Conservation (phyloP, 2,888 invertebrate genomes). For the Crocallis elinguaria region DNA sequence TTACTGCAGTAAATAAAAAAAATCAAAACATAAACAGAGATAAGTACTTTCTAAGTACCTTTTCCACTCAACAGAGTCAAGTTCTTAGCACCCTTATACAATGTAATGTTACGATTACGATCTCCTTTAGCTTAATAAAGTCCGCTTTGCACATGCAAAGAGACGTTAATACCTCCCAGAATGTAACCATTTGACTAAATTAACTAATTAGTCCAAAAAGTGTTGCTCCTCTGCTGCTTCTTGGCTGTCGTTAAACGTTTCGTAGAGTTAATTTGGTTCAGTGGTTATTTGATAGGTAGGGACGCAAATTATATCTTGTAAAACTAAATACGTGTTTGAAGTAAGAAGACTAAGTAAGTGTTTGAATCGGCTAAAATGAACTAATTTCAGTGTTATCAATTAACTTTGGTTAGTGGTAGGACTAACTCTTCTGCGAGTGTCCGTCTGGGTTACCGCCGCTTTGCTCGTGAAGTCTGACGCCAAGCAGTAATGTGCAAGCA, state of each 20-base stretch:
- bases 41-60: too few relatives aligned
- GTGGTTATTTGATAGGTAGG: neutral
- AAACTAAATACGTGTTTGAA: too few relatives aligned
- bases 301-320: neutral
- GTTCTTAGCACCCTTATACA: constrained; percentile 16
- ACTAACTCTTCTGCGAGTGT: too few relatives aligned
- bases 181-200: constrained; percentile 56
- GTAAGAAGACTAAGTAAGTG: too few relatives aligned
- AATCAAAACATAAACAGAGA: too few relatives aligned
- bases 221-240: constrained; percentile 27
- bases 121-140: constrained; percentile 44
- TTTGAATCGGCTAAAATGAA: too few relatives aligned
- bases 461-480: too few relatives aligned
- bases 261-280: constrained; percentile 2
- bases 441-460: too few relatives aligned
- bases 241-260: constrained; percentile 7
- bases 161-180: constrained; percentile 41
- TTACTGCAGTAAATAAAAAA: too few relatives aligned
- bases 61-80: constrained; percentile 8
- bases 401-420: too few relatives aligned
- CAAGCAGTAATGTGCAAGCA: too few relatives aligned
- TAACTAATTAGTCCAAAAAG: constrained; percentile 60
- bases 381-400: too few relatives aligned
- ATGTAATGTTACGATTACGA: constrained; percentile 35
- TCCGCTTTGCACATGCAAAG: constrained; percentile 46